A percentile compares a stretch with the other conserved stretches of the same genome.
phyloP scores from a whole-genome alignment of 2,888 invertebrate genomes.

The Spodoptera exigua region DNA sequence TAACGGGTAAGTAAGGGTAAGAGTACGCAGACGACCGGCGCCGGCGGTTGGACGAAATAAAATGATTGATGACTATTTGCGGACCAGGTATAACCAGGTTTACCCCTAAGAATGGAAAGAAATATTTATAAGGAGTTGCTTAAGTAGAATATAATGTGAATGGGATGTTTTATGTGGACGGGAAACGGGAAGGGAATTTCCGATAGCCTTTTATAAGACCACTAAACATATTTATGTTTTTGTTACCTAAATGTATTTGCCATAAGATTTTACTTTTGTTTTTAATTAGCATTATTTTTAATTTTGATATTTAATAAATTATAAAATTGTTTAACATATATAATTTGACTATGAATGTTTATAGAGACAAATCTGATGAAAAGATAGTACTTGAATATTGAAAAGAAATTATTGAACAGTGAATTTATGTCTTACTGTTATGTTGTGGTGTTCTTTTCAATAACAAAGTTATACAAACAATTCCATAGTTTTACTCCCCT shows the following conservation, averaged over 20 bases:
- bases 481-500: conserved; percentile 9
- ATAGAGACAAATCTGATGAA: no score
- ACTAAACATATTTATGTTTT: no score
- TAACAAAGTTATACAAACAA: conserved; percentile 10
- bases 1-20: conserved; percentile 11
- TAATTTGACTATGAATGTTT: no score
- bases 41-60: conserved; percentile 20
- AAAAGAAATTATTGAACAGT: no score
- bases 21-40: conserved; percentile 11
- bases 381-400: no score
- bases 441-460: conserved; percentile 13
- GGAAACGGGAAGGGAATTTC: neutral
- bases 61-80: conserved; percentile 57
- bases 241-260: no score
- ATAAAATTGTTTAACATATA: no score
- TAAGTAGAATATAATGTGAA: conserved; percentile 27
- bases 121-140: conserved; percentile 16
- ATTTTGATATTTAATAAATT: no score
- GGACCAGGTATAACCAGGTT: conserved; percentile 36
- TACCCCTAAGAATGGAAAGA: conserved; percentile 21
- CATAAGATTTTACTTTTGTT: no score
- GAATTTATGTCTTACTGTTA: conserved; percentile 17
- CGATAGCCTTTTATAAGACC: no score
- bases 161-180: conserved; percentile 1
- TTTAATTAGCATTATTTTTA: no score